Base-by-base conservation (phyloP, 1,140 invertebrate species). In the Metaphire vulgaris region DNA sequence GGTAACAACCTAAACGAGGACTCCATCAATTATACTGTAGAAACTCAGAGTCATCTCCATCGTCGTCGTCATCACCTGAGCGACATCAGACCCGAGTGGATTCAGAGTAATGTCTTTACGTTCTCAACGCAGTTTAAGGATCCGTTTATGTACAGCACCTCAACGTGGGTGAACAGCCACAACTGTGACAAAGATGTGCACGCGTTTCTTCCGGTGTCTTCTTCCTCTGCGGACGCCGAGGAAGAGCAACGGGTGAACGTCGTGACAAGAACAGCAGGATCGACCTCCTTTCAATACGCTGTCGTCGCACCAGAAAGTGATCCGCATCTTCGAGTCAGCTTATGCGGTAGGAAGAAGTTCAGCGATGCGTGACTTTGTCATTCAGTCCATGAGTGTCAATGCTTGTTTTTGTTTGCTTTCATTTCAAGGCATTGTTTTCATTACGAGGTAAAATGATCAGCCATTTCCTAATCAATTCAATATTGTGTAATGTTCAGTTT, bases 141-240 rank as follows among this genome's bases (percentile, higher is more conserved):
- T 1, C 82, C 82, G 29, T 84, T 84, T 77, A 68, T 74, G 26
- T 84, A 82, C 76, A 84, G 83, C 69, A 79, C 82, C 2, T 72
- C 76, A 1, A 79, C 78, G 1, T 84, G 81, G 79, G 69, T 76
- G 69, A 76, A 76, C 15, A 78, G 76, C 69, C 2, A 56, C 41
- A 79, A 80, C 0, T 84, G 83, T 73, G 30, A 72, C n/a, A 84
- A 84, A 75, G 82, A 83, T 71, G 75, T 82, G 41, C 80, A 80
- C 16, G 68, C 79, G 74, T 79, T 83, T 72, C 81, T 78, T 56
- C 41, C 6, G 21, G 41, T 56, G 41, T 56, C 41, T 6, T n/a
- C n/a, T n/a, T n/a, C n/a, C n/a, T n/a, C n/a, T n/a, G n/a, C n/a
- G n/a, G 21, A 56, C 21, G 21, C 6, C 41, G 41, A 12, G 6